A percentile compares a stretch with the other conserved stretches of the same genome.
These are phyloP conservation scores for Epirrita christyi DNA, from an alignment of 2,888 invertebrate genomes.

Conservation along the genomic window DNA sequence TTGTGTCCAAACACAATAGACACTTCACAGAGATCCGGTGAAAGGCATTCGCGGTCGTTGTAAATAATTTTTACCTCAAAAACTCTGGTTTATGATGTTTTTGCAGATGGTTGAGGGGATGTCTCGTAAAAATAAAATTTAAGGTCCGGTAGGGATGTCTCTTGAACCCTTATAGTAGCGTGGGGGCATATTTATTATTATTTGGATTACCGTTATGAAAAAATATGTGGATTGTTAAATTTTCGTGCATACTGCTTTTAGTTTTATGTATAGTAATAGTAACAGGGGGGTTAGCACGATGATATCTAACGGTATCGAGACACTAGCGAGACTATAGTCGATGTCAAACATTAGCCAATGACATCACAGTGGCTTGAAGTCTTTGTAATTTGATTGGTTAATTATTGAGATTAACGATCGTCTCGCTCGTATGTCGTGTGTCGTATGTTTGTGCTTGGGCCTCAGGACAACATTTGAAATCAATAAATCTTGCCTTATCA, in stretches of 20 bases:
- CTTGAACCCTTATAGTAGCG: slow-evolving; percentile 25
- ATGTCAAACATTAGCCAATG: too few species aligned
- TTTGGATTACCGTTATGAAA: slow-evolving; percentile 24
- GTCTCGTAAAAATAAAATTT: slow-evolving; percentile 41
- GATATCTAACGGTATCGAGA: too few species aligned
- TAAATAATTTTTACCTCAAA: slow-evolving; percentile 52
- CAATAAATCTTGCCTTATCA: too few species aligned
- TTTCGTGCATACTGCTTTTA: neutral
- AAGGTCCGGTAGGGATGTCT: slow-evolving; percentile 31
- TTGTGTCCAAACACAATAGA: slow-evolving; percentile 64
- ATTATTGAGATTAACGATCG: too few species aligned
- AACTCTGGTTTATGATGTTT: slow-evolving; percentile 46
- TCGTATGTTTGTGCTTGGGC: too few species aligned
- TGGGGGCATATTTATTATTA: slow-evolving; percentile 19
- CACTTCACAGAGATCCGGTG: slow-evolving; percentile 55
- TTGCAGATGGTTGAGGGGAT: slow-evolving; percentile 39
- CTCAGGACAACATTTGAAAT: too few species aligned
- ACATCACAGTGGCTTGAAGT: too few species aligned
- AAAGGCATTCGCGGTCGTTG: slow-evolving; percentile 49
- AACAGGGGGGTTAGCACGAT: too few species aligned
- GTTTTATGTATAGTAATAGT: too few species aligned
- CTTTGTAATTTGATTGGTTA: too few species aligned
- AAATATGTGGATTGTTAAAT: slow-evolving; percentile 6
- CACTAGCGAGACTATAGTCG: too few species aligned
- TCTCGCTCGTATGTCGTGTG: too few species aligned